Evolutionary conservation across 2,888 invertebrate genomes (phyloP).

Genomic region (Camptogramma bilineatum): DNA sequence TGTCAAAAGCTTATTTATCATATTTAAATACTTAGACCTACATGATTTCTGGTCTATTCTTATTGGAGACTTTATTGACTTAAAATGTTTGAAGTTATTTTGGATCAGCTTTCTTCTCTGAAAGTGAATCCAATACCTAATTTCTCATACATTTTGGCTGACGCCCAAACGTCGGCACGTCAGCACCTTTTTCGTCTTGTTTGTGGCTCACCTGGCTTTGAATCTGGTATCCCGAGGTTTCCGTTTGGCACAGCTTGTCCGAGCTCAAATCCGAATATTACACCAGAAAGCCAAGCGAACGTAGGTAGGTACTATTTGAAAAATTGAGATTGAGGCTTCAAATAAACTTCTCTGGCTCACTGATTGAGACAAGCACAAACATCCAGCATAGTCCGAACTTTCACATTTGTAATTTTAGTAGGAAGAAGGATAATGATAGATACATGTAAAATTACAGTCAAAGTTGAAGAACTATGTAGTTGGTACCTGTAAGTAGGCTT

Average conservation of each 20-base stretch:
- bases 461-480: too few relatives aligned
- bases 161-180: constrained; percentile 16
- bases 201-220: not conserved
- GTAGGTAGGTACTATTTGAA: not conserved
- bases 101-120: constrained; percentile 12
- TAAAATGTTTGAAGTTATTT: not conserved
- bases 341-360: too few relatives aligned
- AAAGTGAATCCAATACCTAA: constrained; percentile 5
- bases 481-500: not conserved
- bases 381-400: too few relatives aligned
- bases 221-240: not conserved
- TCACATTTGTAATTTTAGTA: too few relatives aligned
- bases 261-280: not conserved
- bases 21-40: too few relatives aligned
- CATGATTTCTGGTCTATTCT: not conserved
- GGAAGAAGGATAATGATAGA: too few relatives aligned
- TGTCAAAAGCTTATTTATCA: too few relatives aligned
- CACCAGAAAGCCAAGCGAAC: not conserved
- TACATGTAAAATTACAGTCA: too few relatives aligned
- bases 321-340: too few relatives aligned
- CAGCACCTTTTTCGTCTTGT: constrained; percentile 15
- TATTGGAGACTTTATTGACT: not conserved
- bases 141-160: constrained; percentile 24
- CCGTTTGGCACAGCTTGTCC: not conserved
- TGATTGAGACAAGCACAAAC: too few relatives aligned